phyloP scores from a whole-genome alignment of 2,888 invertebrate species.

The Drosophila longiperda region DNA sequence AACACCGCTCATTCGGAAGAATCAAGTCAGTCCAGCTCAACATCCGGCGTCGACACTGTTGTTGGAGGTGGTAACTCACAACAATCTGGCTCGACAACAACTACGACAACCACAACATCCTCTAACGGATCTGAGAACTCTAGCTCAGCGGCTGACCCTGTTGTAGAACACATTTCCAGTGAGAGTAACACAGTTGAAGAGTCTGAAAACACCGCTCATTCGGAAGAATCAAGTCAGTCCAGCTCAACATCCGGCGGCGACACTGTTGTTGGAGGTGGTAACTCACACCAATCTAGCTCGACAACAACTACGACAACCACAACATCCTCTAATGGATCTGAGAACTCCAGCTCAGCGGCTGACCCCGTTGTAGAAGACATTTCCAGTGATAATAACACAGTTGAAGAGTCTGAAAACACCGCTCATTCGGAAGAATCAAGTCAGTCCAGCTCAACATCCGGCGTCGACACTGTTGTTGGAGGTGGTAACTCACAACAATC shows the following conservation, averaged over 20 bases:
- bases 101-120: not conserved
- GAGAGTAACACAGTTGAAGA: not conserved
- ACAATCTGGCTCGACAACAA: too few relatives aligned
- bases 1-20: not conserved
- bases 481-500: too few relatives aligned
- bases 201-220: conserved; percentile 1
- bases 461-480: not conserved
- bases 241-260: too few relatives aligned
- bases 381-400: too few relatives aligned
- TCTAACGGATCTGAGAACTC: not conserved
- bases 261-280: not conserved
- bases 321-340: not conserved
- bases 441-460: conserved; percentile 1
- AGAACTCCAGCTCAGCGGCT: not conserved
- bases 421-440: not conserved
- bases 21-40: not conserved
- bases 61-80: too few relatives aligned
- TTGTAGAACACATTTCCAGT: not conserved
- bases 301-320: conserved; percentile 14
- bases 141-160: not conserved
- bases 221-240: not conserved
- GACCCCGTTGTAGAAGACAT: not conserved
- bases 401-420: conserved; percentile 1
- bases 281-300: conserved; percentile 9
- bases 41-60: not conserved